Conservation (phyloP, 2,797 vertebrate species). For the Odontamblyopus rebecca region DNA sequence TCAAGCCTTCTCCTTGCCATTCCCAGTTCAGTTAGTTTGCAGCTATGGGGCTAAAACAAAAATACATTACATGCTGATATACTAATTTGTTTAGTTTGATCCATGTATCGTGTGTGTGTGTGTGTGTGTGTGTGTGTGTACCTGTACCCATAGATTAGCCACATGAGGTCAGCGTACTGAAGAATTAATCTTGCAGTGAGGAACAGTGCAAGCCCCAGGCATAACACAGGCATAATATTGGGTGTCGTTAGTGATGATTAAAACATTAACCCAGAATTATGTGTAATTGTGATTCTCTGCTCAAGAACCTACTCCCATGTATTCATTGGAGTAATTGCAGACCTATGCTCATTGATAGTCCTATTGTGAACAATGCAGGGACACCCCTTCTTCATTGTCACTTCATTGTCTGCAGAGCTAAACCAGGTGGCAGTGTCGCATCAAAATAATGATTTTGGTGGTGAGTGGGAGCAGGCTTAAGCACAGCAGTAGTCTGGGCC, state of each 20-base stretch:
- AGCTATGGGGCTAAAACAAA: no score
- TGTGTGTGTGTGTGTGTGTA: no score
- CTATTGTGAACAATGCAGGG: background rate
- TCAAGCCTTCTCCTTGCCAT: no score
- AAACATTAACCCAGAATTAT: background rate
- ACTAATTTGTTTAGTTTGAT: background rate
- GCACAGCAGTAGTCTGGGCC: slow-evolving; percentile 15
- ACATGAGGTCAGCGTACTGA: background rate
- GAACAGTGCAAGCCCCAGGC: background rate
- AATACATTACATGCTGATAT: no score
- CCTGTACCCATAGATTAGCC: background rate
- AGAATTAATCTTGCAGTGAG: background rate
- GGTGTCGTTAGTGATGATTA: background rate
- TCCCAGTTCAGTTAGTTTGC: no score
- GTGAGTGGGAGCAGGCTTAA: slow-evolving; percentile 19
- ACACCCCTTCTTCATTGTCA: background rate
- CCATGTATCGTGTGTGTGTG: background rate
- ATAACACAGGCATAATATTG: background rate
- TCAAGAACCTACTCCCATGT: background rate
- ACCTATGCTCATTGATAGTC: background rate
- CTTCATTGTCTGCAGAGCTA: background rate
- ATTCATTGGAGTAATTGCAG: background rate
- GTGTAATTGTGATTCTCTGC: background rate
- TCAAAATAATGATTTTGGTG: background rate
- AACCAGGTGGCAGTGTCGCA: background rate